Evolutionary conservation across 2,113 vertebrate genomes (phyloP).

Genomic region (Peromyscus polionotus): DNA sequence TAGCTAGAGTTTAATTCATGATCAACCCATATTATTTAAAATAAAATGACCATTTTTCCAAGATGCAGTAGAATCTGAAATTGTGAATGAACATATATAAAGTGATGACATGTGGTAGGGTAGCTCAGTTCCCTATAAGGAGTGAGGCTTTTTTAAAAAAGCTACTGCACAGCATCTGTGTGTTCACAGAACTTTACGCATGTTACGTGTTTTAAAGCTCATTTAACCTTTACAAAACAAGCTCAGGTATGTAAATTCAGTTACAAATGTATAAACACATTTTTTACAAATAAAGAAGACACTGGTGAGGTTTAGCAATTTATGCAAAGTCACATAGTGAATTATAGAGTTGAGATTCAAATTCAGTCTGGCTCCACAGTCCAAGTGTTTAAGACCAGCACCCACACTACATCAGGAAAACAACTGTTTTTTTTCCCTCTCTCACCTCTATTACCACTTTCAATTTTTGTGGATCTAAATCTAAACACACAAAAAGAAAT

Average conservation of each 20-base stretch:
- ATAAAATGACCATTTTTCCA: constrained; percentile 18
- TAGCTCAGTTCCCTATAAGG: not conserved
- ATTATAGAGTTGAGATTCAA: constrained; percentile 32
- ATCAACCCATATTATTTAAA: constrained; percentile 48
- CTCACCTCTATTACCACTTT: constrained; percentile 17
- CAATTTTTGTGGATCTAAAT: constrained; percentile 34
- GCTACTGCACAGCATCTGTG: not conserved
- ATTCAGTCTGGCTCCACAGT: constrained; percentile 30
- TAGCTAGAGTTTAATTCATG: constrained; percentile 27
- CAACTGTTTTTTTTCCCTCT: not conserved
- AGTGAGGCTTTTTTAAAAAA: not conserved
- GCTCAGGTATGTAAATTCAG: not conserved
- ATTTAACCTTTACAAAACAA: constrained; percentile 54
- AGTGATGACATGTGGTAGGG: not conserved
- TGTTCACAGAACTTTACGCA: constrained; percentile 18
- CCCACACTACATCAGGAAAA: not conserved
- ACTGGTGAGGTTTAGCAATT: not conserved
- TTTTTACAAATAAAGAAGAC: constrained; percentile 38
- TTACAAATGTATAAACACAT: constrained; percentile 9
- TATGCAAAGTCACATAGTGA: constrained; percentile 28
- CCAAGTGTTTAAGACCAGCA: not conserved
- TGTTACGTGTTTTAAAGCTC: constrained; percentile 30
- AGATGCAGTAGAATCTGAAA: constrained; percentile 3
- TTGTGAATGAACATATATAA: not conserved
- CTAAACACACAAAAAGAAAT: constrained; percentile 40